phyloP scores from a whole-genome alignment of 1,140 invertebrate species.

The Sycophaga agraensis region DNA sequence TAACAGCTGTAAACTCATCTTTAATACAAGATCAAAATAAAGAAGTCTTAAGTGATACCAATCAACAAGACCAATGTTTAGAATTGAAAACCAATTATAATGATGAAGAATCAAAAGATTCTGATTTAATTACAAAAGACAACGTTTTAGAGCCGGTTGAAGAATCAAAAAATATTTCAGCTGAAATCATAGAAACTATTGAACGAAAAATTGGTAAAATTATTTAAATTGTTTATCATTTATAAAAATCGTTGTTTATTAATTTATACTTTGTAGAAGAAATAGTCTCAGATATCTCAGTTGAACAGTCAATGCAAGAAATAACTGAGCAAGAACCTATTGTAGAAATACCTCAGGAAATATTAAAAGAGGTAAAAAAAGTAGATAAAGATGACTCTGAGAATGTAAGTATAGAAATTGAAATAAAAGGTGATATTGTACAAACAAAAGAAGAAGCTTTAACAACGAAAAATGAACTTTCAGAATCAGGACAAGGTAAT shows the following conservation, averaged over 20 bases:
- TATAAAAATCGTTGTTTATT: neutral
- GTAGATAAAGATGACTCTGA: neutral
- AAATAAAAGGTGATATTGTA: neutral
- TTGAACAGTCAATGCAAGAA: neutral
- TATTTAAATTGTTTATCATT: neutral
- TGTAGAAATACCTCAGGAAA: slow-evolving; percentile 51
- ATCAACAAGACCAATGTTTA: neutral
- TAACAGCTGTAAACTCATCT: slow-evolving; percentile 29
- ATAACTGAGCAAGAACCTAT: slow-evolving; percentile 57
- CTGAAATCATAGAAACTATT: slow-evolving; percentile 46
- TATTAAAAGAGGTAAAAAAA: neutral
- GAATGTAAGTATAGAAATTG: neutral
- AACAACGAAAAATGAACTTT: no score
- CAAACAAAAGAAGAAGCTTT: no score
- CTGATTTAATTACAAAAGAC: slow-evolving; percentile 37
- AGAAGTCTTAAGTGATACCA: no score
- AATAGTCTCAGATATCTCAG: neutral
- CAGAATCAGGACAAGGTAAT: slow-evolving; percentile 64
- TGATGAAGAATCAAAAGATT: slow-evolving; percentile 1
- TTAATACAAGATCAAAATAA: slow-evolving; percentile 12
- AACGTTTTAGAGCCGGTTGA: slow-evolving; percentile 36
- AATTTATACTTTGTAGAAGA: slow-evolving; percentile 24
- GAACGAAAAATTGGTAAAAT: slow-evolving; percentile 36
- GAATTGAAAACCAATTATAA: neutral
- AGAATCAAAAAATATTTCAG: slow-evolving; percentile 31